Evolutionary conservation across 2,888 invertebrate genomes (phyloP).

Genomic region (Nomada fucata): DNA sequence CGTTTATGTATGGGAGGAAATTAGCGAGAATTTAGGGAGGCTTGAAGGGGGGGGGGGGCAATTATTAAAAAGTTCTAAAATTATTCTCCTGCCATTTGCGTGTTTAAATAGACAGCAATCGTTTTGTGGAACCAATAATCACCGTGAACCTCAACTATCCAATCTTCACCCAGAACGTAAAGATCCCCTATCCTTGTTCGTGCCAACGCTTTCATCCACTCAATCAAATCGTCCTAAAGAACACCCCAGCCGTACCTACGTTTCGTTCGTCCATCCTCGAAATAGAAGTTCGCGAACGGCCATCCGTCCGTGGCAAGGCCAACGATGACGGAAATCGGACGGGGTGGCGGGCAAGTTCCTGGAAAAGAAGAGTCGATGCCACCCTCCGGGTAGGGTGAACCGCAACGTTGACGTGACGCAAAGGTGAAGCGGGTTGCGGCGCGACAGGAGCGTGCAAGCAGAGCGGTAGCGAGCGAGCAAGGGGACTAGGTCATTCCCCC

Average conservation of each 20-base stretch:
- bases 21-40: too few species aligned
- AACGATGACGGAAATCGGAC: constrained; percentile 6
- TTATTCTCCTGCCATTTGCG: too few species aligned
- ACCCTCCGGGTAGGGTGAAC: constrained; percentile 53
- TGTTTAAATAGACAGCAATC: too few species aligned
- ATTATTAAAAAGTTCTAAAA: too few species aligned
- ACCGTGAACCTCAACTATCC: too few species aligned
- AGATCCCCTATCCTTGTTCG: too few species aligned
- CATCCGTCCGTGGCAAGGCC: constrained; percentile 15
- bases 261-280: not conserved
- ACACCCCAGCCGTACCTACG: not conserved
- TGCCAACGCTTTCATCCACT: too few species aligned
- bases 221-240: constrained; percentile 12
- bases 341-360: constrained; percentile 32
- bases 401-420: constrained; percentile 53
- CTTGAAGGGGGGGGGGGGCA: too few species aligned
- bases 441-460: constrained; percentile 57
- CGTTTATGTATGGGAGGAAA: too few species aligned
- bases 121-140: too few species aligned
- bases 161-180: too few species aligned
- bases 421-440: constrained; percentile 61
- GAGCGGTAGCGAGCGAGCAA: constrained; percentile 45
- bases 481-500: constrained; percentile 81
- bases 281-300: constrained; percentile 1
- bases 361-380: constrained; percentile 37